These are phyloP conservation scores for Exephanes ischioxanthus DNA, from an alignment of 2,888 invertebrate genomes.

Conservation along the genomic window DNA sequence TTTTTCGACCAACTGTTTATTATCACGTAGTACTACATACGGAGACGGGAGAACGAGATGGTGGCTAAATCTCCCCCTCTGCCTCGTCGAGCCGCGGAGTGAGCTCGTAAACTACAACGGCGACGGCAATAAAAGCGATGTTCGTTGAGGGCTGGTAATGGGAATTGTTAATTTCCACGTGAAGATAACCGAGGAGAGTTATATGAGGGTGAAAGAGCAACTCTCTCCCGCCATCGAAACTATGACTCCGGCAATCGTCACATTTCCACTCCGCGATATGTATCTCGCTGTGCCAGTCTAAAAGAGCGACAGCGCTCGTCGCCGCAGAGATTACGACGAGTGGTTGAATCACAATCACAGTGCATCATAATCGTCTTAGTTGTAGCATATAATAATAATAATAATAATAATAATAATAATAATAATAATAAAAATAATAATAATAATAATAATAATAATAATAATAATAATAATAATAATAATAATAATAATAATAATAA, in stretches of 20 bases:
- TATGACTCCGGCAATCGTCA: conserved; percentile 54
- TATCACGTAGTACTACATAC: background rate
- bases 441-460: background rate
- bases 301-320: conserved; percentile 6
- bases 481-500: conserved; percentile 9
- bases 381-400: background rate
- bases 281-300: conserved; percentile 10
- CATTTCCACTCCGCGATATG: conserved; percentile 33
- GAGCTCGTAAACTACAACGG: conserved; percentile 56
- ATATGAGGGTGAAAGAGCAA: background rate
- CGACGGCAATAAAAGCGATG: conserved; percentile 61
- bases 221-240: conserved; percentile 10
- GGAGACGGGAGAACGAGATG: conserved; percentile 29
- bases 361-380: background rate
- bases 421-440: conserved; percentile 19
- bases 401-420: background rate
- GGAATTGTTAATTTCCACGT: conserved; percentile 60
- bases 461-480: background rate
- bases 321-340: background rate
- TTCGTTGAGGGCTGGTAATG: conserved; percentile 61
- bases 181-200: conserved; percentile 20
- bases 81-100: conserved; percentile 25
- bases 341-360: background rate
- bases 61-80: conserved; percentile 35
- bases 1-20: background rate